Conservation (phyloP, 2,888 invertebrate species). For the Octodonta nipae region DNA sequence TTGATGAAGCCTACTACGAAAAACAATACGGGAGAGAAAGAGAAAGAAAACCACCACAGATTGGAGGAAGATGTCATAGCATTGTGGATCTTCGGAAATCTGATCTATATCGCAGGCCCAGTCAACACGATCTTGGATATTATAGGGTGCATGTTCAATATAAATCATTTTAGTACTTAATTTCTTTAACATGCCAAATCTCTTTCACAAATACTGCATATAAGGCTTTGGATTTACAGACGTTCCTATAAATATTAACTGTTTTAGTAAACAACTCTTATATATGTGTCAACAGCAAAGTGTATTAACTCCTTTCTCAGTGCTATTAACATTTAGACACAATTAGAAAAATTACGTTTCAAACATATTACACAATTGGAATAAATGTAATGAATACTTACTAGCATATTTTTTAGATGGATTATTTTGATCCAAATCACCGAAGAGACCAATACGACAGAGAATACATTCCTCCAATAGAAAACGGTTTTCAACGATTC, state of each 20-base stretch:
- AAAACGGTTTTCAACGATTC: slow-evolving; percentile 22
- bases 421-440: slow-evolving; percentile 24
- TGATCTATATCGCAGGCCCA: slow-evolving; percentile 28
- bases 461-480: slow-evolving; percentile 17
- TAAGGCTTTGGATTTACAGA: slow-evolving; percentile 24
- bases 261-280: too few species aligned
- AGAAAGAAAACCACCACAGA: slow-evolving; percentile 7
- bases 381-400: too few species aligned
- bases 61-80: slow-evolving; percentile 29
- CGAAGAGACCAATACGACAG: slow-evolving; percentile 27
- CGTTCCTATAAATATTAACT: not conserved
- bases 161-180: slow-evolving; percentile 5
- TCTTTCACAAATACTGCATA: too few species aligned
- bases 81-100: slow-evolving; percentile 37
- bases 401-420: slow-evolving; percentile 19
- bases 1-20: slow-evolving; percentile 22
- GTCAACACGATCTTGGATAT: slow-evolving; percentile 23
- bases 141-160: slow-evolving; percentile 26
- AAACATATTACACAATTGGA: too few species aligned
- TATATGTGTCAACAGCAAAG: too few species aligned
- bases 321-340: too few species aligned
- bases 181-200: too few species aligned
- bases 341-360: too few species aligned
- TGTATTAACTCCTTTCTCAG: too few species aligned
- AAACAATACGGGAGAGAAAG: slow-evolving; percentile 12